Evolutionary conservation across 2,888 invertebrate species (phyloP), one percentile per base, ranked within the genome.

Genomic region (Homarus gammarus): DNA sequence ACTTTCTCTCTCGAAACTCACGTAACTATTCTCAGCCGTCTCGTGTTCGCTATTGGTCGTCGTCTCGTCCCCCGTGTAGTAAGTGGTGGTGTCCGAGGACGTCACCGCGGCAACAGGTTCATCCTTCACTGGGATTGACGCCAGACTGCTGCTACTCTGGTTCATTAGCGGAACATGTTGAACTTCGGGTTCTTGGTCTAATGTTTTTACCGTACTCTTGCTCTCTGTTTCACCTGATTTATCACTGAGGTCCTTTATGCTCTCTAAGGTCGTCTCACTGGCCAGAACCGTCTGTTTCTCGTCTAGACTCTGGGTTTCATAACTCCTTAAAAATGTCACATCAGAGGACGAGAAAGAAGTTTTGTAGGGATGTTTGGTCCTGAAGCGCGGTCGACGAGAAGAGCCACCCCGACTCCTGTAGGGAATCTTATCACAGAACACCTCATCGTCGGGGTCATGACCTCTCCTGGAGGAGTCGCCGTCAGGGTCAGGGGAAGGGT

Each of bases 271-370:
- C 15, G 70, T n/a, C n/a, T 36, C 40, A 33, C 49, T 72, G 72
- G 22, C 73, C 31, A 38, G 5, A 70, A 18, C 31, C 18, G 36
- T 18, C 10, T 70, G 40, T 22, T 70, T 33, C 33, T 56, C 38
- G 22, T 31, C 49, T 10, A 18, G 8, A 68, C 44, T 38, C 10
- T 36, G 31, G 36, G 86, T n/a, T 2, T 70, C 87, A 8, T 40
- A 79, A 33, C 33, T 75, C n/a, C 51, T 22, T 10, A 73, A 31
- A 6, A 56, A 15, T 44, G 81, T 73, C 49, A 87, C 87, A 44
- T 87, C 87, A 15, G 86, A 72, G 10, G 87, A 82, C 10, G 87
- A 87, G 40, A 44, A 73, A 18, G 82, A 73, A 6, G 82, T 49
- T 27, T 73, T 87, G 36, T 79, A 79, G 15, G 49, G 72, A 40